Percentiles rank a stretch among this genome's conserved stretches.
Evolutionary conservation across 2,797 vertebrate genomes (phyloP).

Genomic region (Varecia variegata): DNA sequence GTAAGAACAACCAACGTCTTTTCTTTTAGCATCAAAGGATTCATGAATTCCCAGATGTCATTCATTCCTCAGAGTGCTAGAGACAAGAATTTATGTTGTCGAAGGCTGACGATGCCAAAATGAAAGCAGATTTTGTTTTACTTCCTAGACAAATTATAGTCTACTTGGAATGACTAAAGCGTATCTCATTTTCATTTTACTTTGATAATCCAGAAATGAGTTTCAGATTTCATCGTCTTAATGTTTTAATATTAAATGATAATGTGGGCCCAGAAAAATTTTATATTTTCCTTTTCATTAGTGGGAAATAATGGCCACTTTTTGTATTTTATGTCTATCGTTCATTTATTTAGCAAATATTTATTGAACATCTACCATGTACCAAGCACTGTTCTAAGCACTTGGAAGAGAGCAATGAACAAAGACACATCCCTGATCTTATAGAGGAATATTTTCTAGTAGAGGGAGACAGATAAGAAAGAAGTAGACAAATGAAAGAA

Average conservation of each 20-base stretch:
- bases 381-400: neutral
- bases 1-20: constrained; percentile 14
- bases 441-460: neutral
- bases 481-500: neutral
- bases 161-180: constrained; percentile 5
- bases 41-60: constrained; percentile 58
- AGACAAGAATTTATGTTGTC: constrained; percentile 49
- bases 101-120: constrained; percentile 20
- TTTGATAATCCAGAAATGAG: constrained; percentile 40
- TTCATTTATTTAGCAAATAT: constrained; percentile 8
- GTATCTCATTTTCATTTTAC: constrained; percentile 39
- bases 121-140: constrained; percentile 61
- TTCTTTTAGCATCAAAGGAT: constrained; percentile 50
- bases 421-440: neutral
- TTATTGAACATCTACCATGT: neutral
- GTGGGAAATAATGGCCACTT: neutral
- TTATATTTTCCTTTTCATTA: neutral
- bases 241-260: constrained; percentile 18
- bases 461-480: neutral
- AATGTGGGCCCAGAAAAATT: neutral
- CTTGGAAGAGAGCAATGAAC: neutral
- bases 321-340: neutral
- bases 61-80: neutral
- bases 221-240: constrained; percentile 9
- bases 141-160: constrained; percentile 48